phyloP scores from a whole-genome alignment of 1,140 invertebrate genomes.

The Diorhabda carinulata region DNA sequence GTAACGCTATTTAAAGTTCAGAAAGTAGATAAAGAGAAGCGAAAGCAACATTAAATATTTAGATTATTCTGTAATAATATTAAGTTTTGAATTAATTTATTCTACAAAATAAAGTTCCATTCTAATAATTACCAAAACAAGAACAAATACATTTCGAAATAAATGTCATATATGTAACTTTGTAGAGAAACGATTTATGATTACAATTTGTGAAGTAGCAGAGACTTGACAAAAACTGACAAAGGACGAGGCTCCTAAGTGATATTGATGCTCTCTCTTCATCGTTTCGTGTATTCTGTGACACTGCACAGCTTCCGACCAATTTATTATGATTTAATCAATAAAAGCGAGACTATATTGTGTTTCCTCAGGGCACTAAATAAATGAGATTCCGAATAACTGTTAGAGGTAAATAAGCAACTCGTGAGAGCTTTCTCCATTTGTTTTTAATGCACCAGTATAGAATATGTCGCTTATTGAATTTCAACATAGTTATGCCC shows the following conservation, averaged over 20 bases:
- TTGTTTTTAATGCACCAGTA: no score
- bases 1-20: no score
- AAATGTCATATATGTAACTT: not conserved
- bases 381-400: not conserved
- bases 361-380: not conserved
- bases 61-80: no score
- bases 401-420: not conserved
- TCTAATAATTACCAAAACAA: not conserved
- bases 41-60: no score
- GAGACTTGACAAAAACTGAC: not conserved
- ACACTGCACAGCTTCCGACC: not conserved
- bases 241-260: conserved; percentile 1
- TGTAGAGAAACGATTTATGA: not conserved
- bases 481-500: no score
- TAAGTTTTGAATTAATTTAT: no score
- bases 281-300: conserved; percentile 2
- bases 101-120: no score
- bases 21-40: no score
- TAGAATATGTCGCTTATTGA: no score
- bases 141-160: not conserved
- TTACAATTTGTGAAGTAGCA: not conserved
- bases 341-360: not conserved
- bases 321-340: conserved; percentile 3
- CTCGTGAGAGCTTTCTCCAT: no score
- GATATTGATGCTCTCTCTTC: not conserved